phyloP scores from a whole-genome alignment of 2,113 vertebrate genomes.

The Danionella cerebrum region DNA sequence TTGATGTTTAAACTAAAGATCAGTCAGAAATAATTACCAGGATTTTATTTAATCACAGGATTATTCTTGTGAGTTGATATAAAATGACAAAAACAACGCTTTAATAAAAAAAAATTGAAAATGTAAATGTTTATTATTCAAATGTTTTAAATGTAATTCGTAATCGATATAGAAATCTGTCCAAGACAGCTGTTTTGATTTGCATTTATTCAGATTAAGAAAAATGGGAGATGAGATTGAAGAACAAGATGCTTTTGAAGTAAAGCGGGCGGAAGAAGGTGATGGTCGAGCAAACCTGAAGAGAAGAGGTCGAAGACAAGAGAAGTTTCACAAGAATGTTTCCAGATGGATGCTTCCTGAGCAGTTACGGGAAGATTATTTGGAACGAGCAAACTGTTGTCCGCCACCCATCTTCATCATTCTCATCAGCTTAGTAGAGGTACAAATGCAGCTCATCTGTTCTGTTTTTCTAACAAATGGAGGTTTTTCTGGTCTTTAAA shows the following conservation, averaged over 20 bases:
- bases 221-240: slow-evolving; percentile 54
- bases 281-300: neutral
- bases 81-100: no score
- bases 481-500: no score
- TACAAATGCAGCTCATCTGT: no score
- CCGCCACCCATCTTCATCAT: slow-evolving; percentile 84
- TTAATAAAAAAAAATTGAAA: no score
- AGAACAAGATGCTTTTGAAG: slow-evolving; percentile 44
- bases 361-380: slow-evolving; percentile 53
- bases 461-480: no score
- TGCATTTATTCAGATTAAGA: neutral
- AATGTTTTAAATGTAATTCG: no score
- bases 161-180: no score
- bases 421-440: slow-evolving; percentile 76
- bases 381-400: slow-evolving; percentile 77
- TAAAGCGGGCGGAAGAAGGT: slow-evolving; percentile 34
- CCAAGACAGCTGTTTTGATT: neutral
- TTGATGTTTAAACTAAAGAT: no score
- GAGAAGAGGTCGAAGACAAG: slow-evolving; percentile 42
- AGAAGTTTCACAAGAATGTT: slow-evolving; percentile 63
- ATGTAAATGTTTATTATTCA: no score
- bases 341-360: slow-evolving; percentile 82
- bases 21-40: no score
- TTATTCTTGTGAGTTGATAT: no score
- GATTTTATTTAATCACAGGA: no score